Evolutionary conservation across 2,113 vertebrate species (phyloP).

Genomic region (Ailurus styani): DNA sequence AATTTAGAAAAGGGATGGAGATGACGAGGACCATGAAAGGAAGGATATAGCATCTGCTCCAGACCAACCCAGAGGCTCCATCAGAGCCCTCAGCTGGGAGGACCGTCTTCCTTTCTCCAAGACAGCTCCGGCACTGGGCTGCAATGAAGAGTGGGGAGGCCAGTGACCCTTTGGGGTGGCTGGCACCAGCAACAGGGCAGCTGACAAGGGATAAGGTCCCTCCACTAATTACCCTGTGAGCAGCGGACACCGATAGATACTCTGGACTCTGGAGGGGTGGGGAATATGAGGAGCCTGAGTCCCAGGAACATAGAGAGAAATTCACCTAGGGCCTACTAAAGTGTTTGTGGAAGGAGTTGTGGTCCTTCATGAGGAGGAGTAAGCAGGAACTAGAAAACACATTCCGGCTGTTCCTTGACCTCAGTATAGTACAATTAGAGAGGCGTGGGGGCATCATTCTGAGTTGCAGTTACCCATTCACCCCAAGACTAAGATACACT

Average conservation of each 20-base stretch:
- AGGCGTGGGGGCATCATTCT: background rate
- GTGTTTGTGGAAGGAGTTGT: background rate
- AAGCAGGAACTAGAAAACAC: background rate
- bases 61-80: background rate
- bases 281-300: background rate
- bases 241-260: background rate
- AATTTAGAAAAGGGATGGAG: background rate
- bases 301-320: background rate
- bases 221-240: background rate
- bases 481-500: background rate
- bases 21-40: background rate
- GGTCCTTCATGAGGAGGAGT: background rate
- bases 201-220: background rate
- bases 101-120: background rate
- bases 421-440: fast-evolving
- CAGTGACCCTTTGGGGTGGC: background rate
- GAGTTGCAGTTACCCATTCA: background rate
- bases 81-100: background rate
- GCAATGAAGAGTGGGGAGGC: background rate
- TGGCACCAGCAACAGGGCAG: background rate
- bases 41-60: background rate
- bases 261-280: background rate
- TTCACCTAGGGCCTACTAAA: background rate
- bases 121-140: background rate
- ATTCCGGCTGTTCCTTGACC: background rate